Conservation (phyloP, 2,888 invertebrate species). For the Spisula subtruncata region DNA sequence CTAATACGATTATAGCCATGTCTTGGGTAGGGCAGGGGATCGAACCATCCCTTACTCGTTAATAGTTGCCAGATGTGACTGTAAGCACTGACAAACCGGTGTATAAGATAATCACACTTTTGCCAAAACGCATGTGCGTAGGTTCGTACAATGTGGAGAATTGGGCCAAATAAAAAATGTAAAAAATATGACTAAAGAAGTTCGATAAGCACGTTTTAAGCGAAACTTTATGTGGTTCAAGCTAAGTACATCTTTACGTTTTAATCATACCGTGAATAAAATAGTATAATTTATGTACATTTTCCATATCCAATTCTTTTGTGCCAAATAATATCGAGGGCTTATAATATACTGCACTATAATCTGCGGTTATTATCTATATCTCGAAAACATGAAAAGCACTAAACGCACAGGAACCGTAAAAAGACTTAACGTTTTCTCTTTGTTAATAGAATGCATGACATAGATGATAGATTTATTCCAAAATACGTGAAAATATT, state of each 20-base stretch:
- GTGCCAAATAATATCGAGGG: background rate
- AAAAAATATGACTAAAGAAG: too few relatives aligned
- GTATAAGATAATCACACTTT: too few relatives aligned
- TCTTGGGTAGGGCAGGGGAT: too few relatives aligned
- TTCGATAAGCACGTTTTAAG: too few relatives aligned
- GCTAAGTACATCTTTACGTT: background rate
- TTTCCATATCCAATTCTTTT: background rate
- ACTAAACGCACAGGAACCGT: background rate
- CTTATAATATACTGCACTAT: background rate
- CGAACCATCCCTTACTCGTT: too few relatives aligned
- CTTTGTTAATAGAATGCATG: conserved; percentile 4
- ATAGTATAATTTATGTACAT: background rate
- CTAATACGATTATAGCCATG: too few relatives aligned
- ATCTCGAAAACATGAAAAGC: background rate
- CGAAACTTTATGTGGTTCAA: too few relatives aligned
- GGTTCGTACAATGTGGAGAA: too few relatives aligned
- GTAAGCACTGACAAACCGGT: too few relatives aligned
- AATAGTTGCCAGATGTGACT: too few relatives aligned
- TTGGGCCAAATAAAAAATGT: too few relatives aligned
- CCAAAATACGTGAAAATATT: conserved; percentile 9
- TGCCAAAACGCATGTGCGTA: too few relatives aligned
- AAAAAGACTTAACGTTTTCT: background rate
- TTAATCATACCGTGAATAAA: background rate
- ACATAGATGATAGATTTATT: background rate
- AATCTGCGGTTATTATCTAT: background rate